These are phyloP conservation scores for Xenops minutus DNA, from an alignment of 2,797 vertebrate species.

Conservation along the genomic window DNA sequence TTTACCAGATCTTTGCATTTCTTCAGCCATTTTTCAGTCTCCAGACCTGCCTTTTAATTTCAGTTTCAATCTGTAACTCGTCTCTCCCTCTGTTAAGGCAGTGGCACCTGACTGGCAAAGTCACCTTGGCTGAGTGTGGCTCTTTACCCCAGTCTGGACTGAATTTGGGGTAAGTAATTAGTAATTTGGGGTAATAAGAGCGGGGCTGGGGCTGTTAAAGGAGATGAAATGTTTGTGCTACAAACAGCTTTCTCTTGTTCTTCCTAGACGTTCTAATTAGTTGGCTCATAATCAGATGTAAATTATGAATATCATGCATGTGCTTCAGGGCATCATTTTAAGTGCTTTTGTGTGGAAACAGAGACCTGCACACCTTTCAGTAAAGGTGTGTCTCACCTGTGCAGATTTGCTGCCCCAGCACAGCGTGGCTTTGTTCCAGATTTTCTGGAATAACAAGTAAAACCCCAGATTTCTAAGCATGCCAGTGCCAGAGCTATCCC, in stretches of 20 bases:
- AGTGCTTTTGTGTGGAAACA: neutral
- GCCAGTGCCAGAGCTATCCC: rapidly evolving
- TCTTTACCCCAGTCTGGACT: neutral
- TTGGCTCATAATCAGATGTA: neutral
- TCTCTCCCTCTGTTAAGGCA: neutral
- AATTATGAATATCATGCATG: rapidly evolving
- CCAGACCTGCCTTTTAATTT: neutral
- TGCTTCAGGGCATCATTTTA: neutral
- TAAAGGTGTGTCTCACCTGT: neutral
- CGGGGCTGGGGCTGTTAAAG: neutral
- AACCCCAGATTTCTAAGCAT: neutral
- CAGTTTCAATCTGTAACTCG: neutral
- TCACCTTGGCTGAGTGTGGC: neutral
- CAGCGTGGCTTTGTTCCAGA: neutral
- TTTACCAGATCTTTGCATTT: neutral
- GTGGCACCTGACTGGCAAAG: neutral
- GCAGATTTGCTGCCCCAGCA: neutral
- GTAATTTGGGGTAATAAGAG: neutral
- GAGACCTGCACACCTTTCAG: neutral
- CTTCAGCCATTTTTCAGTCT: neutral
- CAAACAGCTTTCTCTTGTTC: neutral
- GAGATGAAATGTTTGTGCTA: neutral
- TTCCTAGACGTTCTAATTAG: neutral
- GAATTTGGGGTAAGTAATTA: neutral
- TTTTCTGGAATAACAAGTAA: neutral